A percentile compares a stretch with the other conserved stretches of the same genome.
Evolutionary conservation across 92 coral and sea anemone species (phyloP).

Genomic region (Zoanthus solanderi): DNA sequence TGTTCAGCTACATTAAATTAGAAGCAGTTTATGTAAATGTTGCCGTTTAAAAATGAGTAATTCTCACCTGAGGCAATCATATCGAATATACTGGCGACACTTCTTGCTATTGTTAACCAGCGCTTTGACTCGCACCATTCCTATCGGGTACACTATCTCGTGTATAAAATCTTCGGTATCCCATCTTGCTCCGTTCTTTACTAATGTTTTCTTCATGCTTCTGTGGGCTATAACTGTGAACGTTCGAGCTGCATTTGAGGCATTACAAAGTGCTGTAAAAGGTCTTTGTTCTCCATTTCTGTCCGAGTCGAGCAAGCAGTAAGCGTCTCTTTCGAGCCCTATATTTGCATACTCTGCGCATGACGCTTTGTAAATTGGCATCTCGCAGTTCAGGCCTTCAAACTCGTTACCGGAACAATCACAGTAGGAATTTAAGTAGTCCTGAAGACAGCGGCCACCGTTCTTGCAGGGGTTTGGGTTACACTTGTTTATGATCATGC

Average conservation of each 20-base stretch:
- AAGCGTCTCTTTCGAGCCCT: conserved; percentile 74
- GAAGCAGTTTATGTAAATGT: no score
- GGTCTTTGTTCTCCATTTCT: conserved; percentile 53
- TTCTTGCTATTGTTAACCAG: conserved; percentile 73
- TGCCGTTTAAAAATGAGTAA: no score
- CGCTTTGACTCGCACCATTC: conserved; percentile 62
- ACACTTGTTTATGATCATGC: conserved; percentile 68
- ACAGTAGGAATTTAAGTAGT: conserved; percentile 67
- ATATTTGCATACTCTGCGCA: conserved; percentile 84
- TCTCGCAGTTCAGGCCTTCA: conserved; percentile 78
- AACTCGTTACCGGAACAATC: conserved; percentile 69
- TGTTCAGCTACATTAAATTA: no score
- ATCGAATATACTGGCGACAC: conserved; percentile 90
- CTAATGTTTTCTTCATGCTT: conserved; percentile 56
- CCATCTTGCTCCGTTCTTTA: conserved; percentile 39
- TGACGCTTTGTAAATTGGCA: conserved; percentile 72
- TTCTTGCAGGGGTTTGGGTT: conserved; percentile 81
- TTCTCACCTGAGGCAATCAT: conserved; percentile 72
- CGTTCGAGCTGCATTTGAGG: conserved; percentile 63
- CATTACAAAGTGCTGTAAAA: conserved; percentile 86
- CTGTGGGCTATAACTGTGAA: conserved; percentile 78
- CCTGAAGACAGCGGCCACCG: conserved; percentile 76
- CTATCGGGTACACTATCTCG: conserved; percentile 49
- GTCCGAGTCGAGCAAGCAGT: conserved; percentile 75
- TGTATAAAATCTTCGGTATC: conserved; percentile 44